Conservation (phyloP, 1,140 invertebrate genomes). For the Tetramorium alpestre region DNA sequence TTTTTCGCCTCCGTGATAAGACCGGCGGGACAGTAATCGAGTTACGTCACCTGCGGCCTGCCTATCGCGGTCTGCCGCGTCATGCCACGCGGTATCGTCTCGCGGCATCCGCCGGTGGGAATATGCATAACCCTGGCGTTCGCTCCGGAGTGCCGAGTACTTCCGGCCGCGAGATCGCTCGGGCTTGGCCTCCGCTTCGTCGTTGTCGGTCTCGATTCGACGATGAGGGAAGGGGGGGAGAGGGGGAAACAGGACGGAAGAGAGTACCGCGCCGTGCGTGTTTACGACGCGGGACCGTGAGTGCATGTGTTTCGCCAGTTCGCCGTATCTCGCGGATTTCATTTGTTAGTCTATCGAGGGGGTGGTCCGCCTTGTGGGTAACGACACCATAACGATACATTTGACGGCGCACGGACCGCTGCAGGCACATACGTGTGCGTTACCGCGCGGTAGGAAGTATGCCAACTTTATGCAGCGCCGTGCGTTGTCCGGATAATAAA, state of each 20-base stretch:
- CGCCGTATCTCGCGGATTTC: conserved; percentile 11
- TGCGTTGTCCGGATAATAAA: conserved; percentile 33
- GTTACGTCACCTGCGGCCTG: conserved; percentile 43
- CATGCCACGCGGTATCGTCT: conserved; percentile 24
- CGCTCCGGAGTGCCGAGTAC: conserved; percentile 16
- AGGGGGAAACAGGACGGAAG: neutral
- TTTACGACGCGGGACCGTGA: conserved; percentile 10
- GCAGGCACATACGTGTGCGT: neutral
- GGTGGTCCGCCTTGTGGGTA: neutral
- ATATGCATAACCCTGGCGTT: conserved; percentile 32
- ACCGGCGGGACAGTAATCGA: conserved; percentile 52
- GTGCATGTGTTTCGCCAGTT: conserved; percentile 17
- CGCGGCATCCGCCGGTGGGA: conserved; percentile 8
- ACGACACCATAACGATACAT: conserved; percentile 28
- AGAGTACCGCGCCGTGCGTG: neutral
- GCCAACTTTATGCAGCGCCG: neutral
- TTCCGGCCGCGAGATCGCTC: conserved; percentile 52
- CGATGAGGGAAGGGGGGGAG: no score
- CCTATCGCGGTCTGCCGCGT: neutral
- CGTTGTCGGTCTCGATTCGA: conserved; percentile 5
- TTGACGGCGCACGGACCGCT: neutral
- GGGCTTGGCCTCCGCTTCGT: neutral
- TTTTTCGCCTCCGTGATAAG: conserved; percentile 28
- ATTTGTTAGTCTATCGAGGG: conserved; percentile 18
- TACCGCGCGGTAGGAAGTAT: neutral